Percentiles rank a stretch among this genome's conserved stretches.
Evolutionary conservation across 1,140 invertebrate genomes (phyloP).

Genomic region (Pentalonia nigronervosa): DNA sequence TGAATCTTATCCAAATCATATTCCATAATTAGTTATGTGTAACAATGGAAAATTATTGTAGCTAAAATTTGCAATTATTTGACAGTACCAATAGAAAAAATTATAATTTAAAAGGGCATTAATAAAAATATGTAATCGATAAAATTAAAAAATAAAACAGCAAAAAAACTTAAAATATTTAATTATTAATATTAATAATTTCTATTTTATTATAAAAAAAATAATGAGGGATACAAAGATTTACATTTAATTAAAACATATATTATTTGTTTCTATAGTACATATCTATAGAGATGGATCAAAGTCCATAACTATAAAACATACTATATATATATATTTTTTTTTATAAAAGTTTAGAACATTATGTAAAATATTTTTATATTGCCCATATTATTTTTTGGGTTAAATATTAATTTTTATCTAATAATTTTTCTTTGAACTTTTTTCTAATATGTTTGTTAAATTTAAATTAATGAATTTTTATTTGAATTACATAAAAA

Average conservation of each 20-base stretch:
- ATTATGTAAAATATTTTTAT: slow-evolving; percentile 30
- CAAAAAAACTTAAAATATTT: slow-evolving; percentile 33
- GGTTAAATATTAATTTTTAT: slow-evolving; percentile 35
- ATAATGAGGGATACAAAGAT: slow-evolving; percentile 25
- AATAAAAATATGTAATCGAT: not conserved
- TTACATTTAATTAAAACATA: slow-evolving; percentile 25
- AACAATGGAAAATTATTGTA: not conserved
- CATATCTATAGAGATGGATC: slow-evolving; percentile 18
- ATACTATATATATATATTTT: slow-evolving; percentile 12
- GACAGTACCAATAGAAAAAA: slow-evolving; percentile 12
- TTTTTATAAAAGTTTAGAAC: slow-evolving; percentile 36
- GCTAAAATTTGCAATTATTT: slow-evolving; percentile 12
- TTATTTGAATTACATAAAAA: slow-evolving; percentile 48
- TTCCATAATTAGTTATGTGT: not conserved
- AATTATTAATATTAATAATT: slow-evolving; percentile 30
- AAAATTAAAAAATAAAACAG: slow-evolving; percentile 39
- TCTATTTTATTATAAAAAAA: slow-evolving; percentile 41
- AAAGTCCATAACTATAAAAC: not conserved
- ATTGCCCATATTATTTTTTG: slow-evolving; percentile 29
- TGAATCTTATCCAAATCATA: not conserved
- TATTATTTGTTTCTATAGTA: slow-evolving; percentile 18
- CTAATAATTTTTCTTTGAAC: slow-evolving; percentile 9
- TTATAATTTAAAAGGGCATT: not conserved
- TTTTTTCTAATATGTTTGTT: slow-evolving; percentile 34
- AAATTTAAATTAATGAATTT: slow-evolving; percentile 38